Base-by-base conservation (phyloP, 2,797 vertebrate genomes). In the Siniperca obscura region DNA sequence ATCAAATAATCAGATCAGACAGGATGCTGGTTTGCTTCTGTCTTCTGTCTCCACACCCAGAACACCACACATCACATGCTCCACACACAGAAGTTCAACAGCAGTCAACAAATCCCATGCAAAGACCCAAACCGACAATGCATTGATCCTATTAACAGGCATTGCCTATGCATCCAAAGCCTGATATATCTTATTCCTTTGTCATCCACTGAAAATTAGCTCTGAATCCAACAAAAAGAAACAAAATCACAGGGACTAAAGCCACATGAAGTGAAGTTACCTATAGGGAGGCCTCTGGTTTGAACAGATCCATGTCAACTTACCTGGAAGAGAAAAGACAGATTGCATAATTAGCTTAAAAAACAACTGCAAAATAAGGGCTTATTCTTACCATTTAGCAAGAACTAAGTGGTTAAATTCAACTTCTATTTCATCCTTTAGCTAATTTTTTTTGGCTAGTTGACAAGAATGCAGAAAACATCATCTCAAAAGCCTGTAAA, bases 241-340 rank as follows among this genome's bases (percentile, higher is more conserved):
- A 55, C 0, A 36, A 21, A 72, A n/a, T 14, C n/a, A 40, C 22
- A 3, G 17, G 16, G 14, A 22, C 16, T 22, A 1, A 46, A n/a
- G 57, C 17, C 3, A 48, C 36, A 25, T 14, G 30, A 60, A 30
- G 8, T 30, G 25, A 27, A 17, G 60, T 78, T 74, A 83, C 67
- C 60, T 77, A 69, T 52, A 75, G 52, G 0, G 4, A 78, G 69
- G 61, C 16, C 1, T 1, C 46, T 2, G 27, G 53, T 73, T 46
- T 36, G 53, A 2, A 13, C 12, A 50, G n/a, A 65, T 69, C 61
- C 72, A 62, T 14, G 42, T 59, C 36, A 22, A 78, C 88, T 90
- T 86, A 90, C 86, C 81, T 87, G 81, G 0, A 87, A 59, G 40
- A 86, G 27, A 80, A 69, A 50, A 74, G 21, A 80, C 25, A 76